These are phyloP conservation scores for Cryptocheilus praepositus DNA, from an alignment of 2,888 invertebrate genomes.

Conservation along the genomic window DNA sequence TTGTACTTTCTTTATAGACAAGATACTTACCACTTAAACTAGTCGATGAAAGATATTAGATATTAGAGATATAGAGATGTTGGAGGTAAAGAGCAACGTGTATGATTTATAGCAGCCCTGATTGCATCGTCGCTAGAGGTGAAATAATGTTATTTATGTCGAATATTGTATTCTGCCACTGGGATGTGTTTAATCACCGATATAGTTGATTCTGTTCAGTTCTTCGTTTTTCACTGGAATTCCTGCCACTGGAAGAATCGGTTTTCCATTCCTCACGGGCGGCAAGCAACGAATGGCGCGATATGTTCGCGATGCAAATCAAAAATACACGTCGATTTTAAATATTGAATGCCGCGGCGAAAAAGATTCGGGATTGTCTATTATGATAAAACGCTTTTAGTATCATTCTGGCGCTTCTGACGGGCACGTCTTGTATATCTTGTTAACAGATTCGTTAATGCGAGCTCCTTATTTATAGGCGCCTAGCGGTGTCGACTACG, in stretches of 20 bases:
- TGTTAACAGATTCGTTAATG: constrained; percentile 6
- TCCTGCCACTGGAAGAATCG: background rate
- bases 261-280: too few relatives aligned
- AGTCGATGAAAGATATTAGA: too few relatives aligned
- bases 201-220: background rate
- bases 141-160: too few relatives aligned
- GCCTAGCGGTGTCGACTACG: background rate
- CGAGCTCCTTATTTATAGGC: background rate
- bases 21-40: too few relatives aligned
- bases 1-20: too few relatives aligned
- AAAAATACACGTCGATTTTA: constrained; percentile 5
- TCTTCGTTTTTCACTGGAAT: background rate
- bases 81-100: too few relatives aligned
- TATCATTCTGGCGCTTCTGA: background rate
- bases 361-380: constrained; percentile 7
- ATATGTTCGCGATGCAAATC: background rate
- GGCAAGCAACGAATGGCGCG: too few relatives aligned
- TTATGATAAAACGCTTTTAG: constrained; percentile 11
- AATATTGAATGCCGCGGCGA: constrained; percentile 6
- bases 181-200: too few relatives aligned
- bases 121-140: too few relatives aligned
- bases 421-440: constrained; percentile 11
- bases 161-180: too few relatives aligned
- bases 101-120: too few relatives aligned
- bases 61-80: too few relatives aligned